Evolutionary conservation across 2,888 invertebrate genomes (phyloP), one percentile per base, ranked within the genome.

Genomic region (Therioaphis trifolii): DNA sequence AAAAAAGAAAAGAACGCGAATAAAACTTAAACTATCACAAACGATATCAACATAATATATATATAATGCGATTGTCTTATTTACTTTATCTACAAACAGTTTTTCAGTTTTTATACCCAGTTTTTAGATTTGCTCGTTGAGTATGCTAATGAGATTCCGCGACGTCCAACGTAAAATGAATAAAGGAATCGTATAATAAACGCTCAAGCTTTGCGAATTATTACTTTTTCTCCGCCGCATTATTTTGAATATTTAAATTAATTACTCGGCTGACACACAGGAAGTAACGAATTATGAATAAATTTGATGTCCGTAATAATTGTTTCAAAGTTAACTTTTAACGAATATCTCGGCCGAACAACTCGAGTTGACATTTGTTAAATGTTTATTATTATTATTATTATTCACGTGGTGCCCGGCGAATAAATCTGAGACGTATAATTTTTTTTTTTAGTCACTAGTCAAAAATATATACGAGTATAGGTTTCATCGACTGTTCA

Each of bases 241-340:
- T 46, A 43, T 76, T 76, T 76, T 76, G 76, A 76, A 76, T 61
- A 76, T 29, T 74, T 76, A 61, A 76, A 76, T 46, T 61, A 76
- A 76, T 76, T 76, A 76, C 75, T 40, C 58, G 4, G 14, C 75
- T 18, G 18, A 24, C 43, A 29, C 18, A 18, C 12, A 43, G 58
- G 21, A 75, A 58, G 49, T 72, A 58, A 58, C 40, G 43, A 74
- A 75, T 75, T 75, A 75, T 27, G 58, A 58, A 75, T 58, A 75
- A 4, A 18, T 58, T 18, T 58, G 7, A 11, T 0, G 43, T 12
- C 58, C 27, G 7, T 43, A 55, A 40, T 18, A 61, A 43, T 43
- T 24, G n/a, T 72, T 69, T 72, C 2, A 4, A 43, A 58, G 58
- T 43, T 75, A 27, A 43, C 18, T 40, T 75, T 58, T 43, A 15